Evolutionary conservation across 2,888 invertebrate species (phyloP).

Genomic region (Platycnemis pennipes): DNA sequence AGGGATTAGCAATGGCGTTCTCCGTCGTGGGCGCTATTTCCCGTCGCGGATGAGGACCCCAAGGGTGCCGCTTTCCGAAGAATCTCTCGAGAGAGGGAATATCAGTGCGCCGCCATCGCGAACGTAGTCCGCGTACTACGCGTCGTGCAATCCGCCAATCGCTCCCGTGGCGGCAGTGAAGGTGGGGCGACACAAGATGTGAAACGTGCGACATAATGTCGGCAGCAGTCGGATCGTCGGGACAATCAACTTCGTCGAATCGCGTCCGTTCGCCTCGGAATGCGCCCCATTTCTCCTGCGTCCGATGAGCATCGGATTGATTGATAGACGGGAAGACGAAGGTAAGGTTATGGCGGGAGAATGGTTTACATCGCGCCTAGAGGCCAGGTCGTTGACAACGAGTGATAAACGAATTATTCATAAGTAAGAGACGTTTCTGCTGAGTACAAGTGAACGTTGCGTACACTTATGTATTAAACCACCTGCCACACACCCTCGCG

Average conservation of each 20-base stretch:
- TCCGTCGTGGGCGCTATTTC: constrained; percentile 47
- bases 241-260: background rate
- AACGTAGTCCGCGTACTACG: background rate
- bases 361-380: no score
- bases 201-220: background rate
- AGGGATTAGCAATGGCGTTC: background rate
- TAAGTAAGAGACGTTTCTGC: no score
- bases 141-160: background rate
- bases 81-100: background rate
- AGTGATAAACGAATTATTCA: no score
- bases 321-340: background rate
- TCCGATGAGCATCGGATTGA: constrained; percentile 17
- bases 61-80: background rate
- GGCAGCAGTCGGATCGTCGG: background rate
- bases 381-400: no score
- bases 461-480: no score
- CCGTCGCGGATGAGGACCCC: background rate
- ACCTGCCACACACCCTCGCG: no score
- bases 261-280: background rate
- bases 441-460: no score
- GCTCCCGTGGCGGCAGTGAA: background rate
- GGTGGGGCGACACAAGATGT: background rate
- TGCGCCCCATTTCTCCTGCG: background rate
- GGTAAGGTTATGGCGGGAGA: background rate
- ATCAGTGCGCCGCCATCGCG: background rate